Evolutionary conservation across 1,140 invertebrate genomes (phyloP), one percentile per base, ranked within the genome.

Genomic region (Micrasema minimum): DNA sequence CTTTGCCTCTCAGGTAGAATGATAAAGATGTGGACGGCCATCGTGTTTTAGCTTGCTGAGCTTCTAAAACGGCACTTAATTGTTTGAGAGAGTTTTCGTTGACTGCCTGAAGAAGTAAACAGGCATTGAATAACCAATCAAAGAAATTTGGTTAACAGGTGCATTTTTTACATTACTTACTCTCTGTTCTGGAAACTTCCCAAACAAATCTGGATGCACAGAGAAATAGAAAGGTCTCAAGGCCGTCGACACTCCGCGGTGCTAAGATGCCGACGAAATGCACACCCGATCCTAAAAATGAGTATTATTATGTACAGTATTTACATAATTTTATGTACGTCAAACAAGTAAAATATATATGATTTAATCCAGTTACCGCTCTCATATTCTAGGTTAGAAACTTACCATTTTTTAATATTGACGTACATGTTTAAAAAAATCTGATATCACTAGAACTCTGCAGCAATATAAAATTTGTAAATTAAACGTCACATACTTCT

Each of bases 171-270:
- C n/a, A n/a, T n/a, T 26, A 3, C 79, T 84, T 80, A 92, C 92
- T 78, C 90, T 87, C 83, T 93, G 91, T 74, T 85, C 87, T 16
- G 93, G 93, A 85, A 90, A 88, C 77, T 90, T 88, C 43, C 91
- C 91, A 85, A 95, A 95, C 26, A 94, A 81, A 82, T 96, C 93
- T 7, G 93, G 93, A 87, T 96, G 93, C 38, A 96, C 93, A 43
- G 88, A 88, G 81, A 95, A 94, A 80, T 93, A 94, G 81, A 95
- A 95, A 3, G 93, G 93, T 75, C 93, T 84, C 5, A 95, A 80
- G 6, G 92, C 93, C 22, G 90, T 89, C 2, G 91, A 89, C 10
- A 93, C 85, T 85, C 90, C 41, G 89, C 88, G 18, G 71, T 75
- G 31, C 71, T 75, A 6, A 75, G 61, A 66, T 37, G 41, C 45